phyloP scores from a whole-genome alignment of 53 echinoderm and acorn worm genomes.

The Henricia sp. region DNA sequence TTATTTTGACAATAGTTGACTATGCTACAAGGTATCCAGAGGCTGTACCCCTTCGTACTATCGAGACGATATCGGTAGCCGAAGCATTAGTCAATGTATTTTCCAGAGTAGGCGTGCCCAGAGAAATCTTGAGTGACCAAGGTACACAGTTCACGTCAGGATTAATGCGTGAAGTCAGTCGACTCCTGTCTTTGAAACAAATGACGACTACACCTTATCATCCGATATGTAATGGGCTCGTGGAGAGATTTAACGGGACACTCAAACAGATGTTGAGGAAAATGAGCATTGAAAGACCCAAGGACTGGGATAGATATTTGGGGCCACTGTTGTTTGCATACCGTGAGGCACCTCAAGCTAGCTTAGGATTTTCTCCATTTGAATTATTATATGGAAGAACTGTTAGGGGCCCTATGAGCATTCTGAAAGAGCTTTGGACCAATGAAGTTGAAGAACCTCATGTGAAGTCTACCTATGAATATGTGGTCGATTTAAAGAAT shows the following conservation, averaged over 20 bases:
- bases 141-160: conserved; percentile 57
- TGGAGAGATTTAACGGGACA: conserved; percentile 63
- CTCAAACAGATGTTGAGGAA: conserved; percentile 55
- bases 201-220: conserved; percentile 58
- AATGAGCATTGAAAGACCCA: conserved; percentile 64
- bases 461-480: conserved; percentile 53
- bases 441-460: conserved; percentile 3
- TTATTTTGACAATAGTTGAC: conserved; percentile 58
- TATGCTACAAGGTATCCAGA: conserved; percentile 65
- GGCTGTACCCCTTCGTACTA: conserved; percentile 43
- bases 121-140: conserved; percentile 64
- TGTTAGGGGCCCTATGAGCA: conserved; percentile 62
- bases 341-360: conserved; percentile 56
- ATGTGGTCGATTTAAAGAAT: conserved; percentile 59
- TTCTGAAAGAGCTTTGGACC: conserved; percentile 58
- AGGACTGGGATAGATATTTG: conserved; percentile 59
- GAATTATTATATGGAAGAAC: conserved; percentile 62
- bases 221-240: too few species aligned
- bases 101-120: conserved; percentile 59
- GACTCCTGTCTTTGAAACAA: conserved; percentile 43
- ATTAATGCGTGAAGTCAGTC: conserved; percentile 60
- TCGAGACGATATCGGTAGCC: conserved; percentile 39
- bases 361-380: conserved; percentile 67
- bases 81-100: conserved; percentile 59
- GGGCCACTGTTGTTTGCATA: conserved; percentile 54